These are phyloP conservation scores for Tricholaema leucomelas DNA, from an alignment of 2,113 vertebrate genomes.

Conservation along the genomic window DNA sequence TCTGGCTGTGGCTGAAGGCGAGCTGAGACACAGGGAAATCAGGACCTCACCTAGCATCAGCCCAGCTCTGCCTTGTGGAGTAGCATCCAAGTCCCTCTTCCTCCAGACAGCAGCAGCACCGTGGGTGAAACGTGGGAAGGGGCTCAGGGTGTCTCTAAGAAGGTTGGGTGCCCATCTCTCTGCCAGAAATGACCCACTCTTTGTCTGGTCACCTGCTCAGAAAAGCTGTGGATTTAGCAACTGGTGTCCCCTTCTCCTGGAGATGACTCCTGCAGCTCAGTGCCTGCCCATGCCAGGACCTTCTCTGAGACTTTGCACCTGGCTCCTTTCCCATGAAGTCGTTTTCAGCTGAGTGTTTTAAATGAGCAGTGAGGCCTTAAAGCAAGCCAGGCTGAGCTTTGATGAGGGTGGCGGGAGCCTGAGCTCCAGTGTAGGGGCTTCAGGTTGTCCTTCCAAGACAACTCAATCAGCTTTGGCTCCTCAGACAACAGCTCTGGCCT, in stretches of 20 bases:
- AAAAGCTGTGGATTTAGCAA: not conserved
- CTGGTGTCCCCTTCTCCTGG: not conserved
- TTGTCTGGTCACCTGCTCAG: fast-evolving
- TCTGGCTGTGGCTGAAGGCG: not conserved
- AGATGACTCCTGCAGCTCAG: not conserved
- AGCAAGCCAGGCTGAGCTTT: not conserved
- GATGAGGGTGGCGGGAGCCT: not conserved
- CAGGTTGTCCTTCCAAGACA: fast-evolving
- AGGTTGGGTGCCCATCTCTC: not conserved
- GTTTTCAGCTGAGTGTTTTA: fast-evolving
- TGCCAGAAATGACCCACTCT: not conserved
- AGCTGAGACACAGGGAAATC: not conserved
- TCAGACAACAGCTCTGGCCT: not conserved
- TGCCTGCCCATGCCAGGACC: not conserved
- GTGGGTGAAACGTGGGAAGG: fast-evolving
- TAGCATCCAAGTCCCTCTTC: not conserved
- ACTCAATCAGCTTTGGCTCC: constrained; percentile 33
- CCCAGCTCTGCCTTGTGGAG: not conserved
- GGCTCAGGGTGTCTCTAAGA: not conserved
- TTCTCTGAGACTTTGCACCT: not conserved
- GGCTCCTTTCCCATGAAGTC: not conserved
- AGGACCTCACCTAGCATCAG: fast-evolving
- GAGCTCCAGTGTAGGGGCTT: not conserved
- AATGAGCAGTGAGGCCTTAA: not conserved
- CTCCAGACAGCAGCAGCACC: not conserved